Evolutionary conservation across 2,888 invertebrate genomes (phyloP), one percentile per base, ranked within the genome.

Genomic region (Odontocerum albicorne): DNA sequence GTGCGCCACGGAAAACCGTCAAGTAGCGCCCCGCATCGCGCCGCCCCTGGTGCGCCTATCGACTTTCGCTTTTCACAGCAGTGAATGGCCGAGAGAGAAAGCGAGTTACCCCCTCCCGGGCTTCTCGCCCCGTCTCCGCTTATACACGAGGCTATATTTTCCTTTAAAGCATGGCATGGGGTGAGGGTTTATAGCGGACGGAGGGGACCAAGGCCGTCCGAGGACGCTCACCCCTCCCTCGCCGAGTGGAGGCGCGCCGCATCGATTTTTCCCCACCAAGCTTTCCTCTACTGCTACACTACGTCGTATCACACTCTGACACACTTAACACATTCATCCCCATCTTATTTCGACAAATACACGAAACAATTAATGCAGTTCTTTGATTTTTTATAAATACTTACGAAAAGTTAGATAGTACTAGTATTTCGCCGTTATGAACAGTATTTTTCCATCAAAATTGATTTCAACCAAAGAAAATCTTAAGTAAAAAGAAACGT

Each of bases 71-170:
- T 63, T 70, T 63, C 65, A 27, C 42, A 31, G 49, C 72, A 63
- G 72, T 77, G 76, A 77, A 77, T 77, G 77, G 74, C 70, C 69
- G 63, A 64, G 65, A 65, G 47, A 67, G 65, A 66, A 67, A 68
- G 70, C 70, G 68, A 69, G 66, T 66, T 67, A 22, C 67, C 67
- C 68, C 61, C 68, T 64, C 64, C 68, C 61, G 15, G 17, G 49
- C 40, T 62, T 61, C 57, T 17, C 39, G 32, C 12, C 3, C 12
- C 15, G 38, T 19, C 27, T 19, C 38, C n/a, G n/a, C 20, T 8
- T 19, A 15, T 6, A 4, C 21, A 12, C 40, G 20, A 21, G 20
- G 20, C 6, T 6, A 21, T 12, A 16, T 8, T 12, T 12, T 21
- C 40, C 21, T 12, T 20, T n/a, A 21, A 6, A 10, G 6, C 8